Conservation (phyloP, 2,888 invertebrate genomes). For the Gryllus longicercus region DNA sequence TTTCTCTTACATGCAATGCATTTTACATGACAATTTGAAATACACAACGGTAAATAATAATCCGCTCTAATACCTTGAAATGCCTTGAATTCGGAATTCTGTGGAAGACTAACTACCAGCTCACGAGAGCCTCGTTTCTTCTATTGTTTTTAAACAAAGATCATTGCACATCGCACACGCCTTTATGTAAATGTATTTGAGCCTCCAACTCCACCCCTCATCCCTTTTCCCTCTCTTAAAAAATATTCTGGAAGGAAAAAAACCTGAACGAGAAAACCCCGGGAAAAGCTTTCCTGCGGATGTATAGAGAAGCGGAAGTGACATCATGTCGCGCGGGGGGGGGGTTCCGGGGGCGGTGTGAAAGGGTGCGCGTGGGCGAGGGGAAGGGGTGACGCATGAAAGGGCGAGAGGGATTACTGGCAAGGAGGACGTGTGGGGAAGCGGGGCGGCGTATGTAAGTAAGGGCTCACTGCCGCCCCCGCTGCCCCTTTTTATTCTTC, state of each 20-base stretch:
- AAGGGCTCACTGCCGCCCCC: slow-evolving; percentile 6
- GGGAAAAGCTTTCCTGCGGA: not conserved
- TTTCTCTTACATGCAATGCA: too few relatives aligned
- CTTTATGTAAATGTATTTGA: too few relatives aligned
- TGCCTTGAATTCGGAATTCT: too few relatives aligned
- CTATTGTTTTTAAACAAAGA: too few relatives aligned
- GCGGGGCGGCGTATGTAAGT: not conserved
- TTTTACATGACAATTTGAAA: too few relatives aligned
- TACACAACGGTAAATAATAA: too few relatives aligned
- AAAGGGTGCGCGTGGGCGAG: not conserved
- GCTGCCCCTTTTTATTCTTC: slow-evolving; percentile 38
- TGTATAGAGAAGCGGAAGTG: not conserved
- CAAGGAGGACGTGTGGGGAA: not conserved
- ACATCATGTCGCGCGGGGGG: not conserved
- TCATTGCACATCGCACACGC: too few relatives aligned
- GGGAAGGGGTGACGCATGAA: not conserved
- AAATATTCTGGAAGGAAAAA: not conserved
- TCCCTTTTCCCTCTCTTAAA: not conserved
- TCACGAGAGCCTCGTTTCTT: too few relatives aligned
- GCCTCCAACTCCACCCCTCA: too few relatives aligned
- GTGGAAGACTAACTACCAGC: too few relatives aligned
- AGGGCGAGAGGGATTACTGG: slow-evolving; percentile 17
- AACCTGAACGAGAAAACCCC: not conserved
- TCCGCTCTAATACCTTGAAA: too few relatives aligned
- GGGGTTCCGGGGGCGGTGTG: not conserved